These are phyloP conservation scores for Caenorhabditis afra DNA, from an alignment of 2,888 invertebrate genomes.

Conservation along the genomic window DNA sequence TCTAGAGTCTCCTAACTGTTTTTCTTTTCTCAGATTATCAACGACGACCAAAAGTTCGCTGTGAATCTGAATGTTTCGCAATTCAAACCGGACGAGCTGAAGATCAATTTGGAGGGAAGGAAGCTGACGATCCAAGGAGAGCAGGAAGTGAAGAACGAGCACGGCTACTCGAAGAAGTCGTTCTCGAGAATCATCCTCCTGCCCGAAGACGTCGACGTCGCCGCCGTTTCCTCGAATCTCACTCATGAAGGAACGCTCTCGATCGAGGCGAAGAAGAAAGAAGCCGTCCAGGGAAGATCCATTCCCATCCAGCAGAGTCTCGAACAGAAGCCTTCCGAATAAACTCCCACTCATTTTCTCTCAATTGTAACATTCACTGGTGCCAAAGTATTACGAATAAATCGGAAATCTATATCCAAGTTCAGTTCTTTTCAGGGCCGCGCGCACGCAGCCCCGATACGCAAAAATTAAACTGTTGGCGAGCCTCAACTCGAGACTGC, in stretches of 20 bases:
- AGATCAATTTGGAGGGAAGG: conserved; percentile 33
- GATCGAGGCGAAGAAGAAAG: conserved; percentile 23
- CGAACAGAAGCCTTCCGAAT: conserved; percentile 12
- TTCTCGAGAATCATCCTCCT: conserved; percentile 26
- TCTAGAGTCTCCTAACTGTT: neutral
- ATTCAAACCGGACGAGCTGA: conserved; percentile 40
- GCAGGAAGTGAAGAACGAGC: conserved; percentile 33
- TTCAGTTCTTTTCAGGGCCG: conserved; percentile 76
- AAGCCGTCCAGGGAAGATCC: conserved; percentile 14
- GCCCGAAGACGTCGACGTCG: conserved; percentile 30
- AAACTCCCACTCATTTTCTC: conserved; percentile 5
- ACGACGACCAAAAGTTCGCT: conserved; percentile 18
- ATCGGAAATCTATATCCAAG: no score
- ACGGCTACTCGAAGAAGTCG: conserved; percentile 33
- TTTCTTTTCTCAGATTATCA: conserved; percentile 15
- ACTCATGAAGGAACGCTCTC: conserved; percentile 29
- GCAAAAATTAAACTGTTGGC: conserved; percentile 80
- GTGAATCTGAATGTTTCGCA: conserved; percentile 38
- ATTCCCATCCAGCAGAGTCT: conserved; percentile 19
- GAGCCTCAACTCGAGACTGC: conserved; percentile 85
- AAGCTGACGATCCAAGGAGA: conserved; percentile 35
- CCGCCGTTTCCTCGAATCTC: conserved; percentile 19
- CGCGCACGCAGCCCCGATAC: conserved; percentile 80
- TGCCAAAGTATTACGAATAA: no score
- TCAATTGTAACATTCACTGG: neutral